A percentile compares a stretch with the other conserved stretches of the same genome.
Conservation (phyloP, 1,140 invertebrate species). For the Papilio polytes region DNA sequence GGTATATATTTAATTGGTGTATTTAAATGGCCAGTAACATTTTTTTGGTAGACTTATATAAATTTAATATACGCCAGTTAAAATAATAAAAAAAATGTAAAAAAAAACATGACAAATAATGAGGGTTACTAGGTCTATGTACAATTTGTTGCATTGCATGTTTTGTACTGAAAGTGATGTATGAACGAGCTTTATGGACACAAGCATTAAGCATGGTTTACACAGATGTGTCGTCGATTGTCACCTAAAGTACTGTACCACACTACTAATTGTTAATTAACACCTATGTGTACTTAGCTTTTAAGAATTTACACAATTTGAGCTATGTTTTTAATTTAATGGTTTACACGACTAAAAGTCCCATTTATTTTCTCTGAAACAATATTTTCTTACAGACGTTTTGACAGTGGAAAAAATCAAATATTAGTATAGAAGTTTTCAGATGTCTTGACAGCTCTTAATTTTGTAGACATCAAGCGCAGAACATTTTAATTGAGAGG, state of each 20-base stretch:
- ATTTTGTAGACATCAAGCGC: too few species aligned
- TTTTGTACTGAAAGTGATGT: not conserved
- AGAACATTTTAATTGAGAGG: too few species aligned
- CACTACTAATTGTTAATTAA: too few species aligned
- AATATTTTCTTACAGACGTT: too few species aligned
- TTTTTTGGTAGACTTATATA: too few species aligned
- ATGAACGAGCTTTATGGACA: conserved; percentile 9
- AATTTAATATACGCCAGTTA: not conserved
- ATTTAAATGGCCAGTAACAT: conserved; percentile 21
- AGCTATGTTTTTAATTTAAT: too few species aligned
- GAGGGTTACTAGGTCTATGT: not conserved
- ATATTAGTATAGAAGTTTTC: too few species aligned
- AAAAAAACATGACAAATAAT: not conserved
- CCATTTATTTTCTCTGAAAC: too few species aligned
- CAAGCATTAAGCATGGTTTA: conserved; percentile 11
- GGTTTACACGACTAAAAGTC: too few species aligned
- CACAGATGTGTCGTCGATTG: not conserved
- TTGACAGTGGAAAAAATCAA: too few species aligned
- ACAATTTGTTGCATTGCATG: not conserved
- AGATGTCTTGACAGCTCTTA: too few species aligned
- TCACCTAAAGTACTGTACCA: too few species aligned
- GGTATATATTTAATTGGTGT: conserved; percentile 37
- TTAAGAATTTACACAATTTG: not conserved
- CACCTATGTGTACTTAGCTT: not conserved
- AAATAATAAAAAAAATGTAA: not conserved